Evolutionary conservation across 2,888 invertebrate species (phyloP).

Genomic region (Prenolepis imparis): DNA sequence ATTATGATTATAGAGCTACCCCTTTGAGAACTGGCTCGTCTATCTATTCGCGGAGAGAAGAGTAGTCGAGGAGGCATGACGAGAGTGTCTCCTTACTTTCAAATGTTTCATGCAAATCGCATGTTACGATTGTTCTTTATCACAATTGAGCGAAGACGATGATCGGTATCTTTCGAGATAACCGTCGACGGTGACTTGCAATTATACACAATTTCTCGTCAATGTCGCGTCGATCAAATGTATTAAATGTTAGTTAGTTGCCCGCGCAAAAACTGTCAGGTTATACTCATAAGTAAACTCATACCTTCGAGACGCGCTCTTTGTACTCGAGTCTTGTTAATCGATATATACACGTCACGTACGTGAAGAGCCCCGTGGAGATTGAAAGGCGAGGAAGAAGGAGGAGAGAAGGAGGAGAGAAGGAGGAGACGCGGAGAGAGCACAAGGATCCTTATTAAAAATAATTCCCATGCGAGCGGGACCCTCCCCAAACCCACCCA

Average conservation of each 20-base stretch:
- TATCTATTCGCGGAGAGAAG: slow-evolving; percentile 38
- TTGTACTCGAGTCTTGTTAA: slow-evolving; percentile 52
- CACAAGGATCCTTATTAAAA: slow-evolving; percentile 77
- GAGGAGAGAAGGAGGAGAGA: slow-evolving; percentile 46
- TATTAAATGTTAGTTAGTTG: slow-evolving; percentile 38
- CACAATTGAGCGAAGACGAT: slow-evolving; percentile 2
- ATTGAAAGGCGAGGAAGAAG: slow-evolving; percentile 45
- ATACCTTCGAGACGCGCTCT: slow-evolving; percentile 37
- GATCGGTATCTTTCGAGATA: slow-evolving; percentile 12
- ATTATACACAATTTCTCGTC: slow-evolving; percentile 29
- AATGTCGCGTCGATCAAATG: slow-evolving; percentile 44
- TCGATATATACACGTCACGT: slow-evolving; percentile 58
- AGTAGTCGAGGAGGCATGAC: slow-evolving; percentile 14
- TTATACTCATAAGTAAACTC: slow-evolving; percentile 52
- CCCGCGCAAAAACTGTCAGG: slow-evolving; percentile 49
- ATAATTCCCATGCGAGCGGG: slow-evolving; percentile 73
- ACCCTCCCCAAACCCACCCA: slow-evolving; percentile 66
- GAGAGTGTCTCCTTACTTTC: slow-evolving; percentile 33
- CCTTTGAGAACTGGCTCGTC: slow-evolving; percentile 58
- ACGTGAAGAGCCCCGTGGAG: slow-evolving; percentile 46
- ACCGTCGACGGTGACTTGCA: slow-evolving; percentile 47
- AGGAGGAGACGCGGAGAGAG: slow-evolving; percentile 55
- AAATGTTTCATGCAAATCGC: slow-evolving; percentile 43
- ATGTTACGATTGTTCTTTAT: slow-evolving; percentile 39
- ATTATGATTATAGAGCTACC: slow-evolving; percentile 85